Evolutionary conservation across 2,888 invertebrate genomes (phyloP).

Genomic region (Heliconius ethilla): DNA sequence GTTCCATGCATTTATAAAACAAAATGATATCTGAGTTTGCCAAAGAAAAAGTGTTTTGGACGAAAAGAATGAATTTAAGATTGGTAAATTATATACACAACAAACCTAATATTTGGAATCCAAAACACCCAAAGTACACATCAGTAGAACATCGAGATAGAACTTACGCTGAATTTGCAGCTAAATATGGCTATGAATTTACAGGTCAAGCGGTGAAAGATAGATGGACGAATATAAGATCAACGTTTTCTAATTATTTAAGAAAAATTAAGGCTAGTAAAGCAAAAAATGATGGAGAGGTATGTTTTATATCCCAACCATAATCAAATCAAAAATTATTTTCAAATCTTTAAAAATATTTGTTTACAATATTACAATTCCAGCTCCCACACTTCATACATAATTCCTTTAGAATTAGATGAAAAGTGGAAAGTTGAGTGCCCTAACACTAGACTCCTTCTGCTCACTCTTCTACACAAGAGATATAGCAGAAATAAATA

Average conservation of each 20-base stretch:
- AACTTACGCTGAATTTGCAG: slow-evolving; percentile 71
- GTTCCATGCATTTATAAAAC: slow-evolving; percentile 6
- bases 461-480: too few relatives aligned
- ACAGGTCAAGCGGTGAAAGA: slow-evolving; percentile 75
- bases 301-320: slow-evolving; percentile 41
- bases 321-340: too few relatives aligned
- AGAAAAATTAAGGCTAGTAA: slow-evolving; percentile 65
- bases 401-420: too few relatives aligned
- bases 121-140: slow-evolving; percentile 72
- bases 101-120: slow-evolving; percentile 73
- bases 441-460: too few relatives aligned
- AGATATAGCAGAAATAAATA: too few relatives aligned
- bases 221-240: slow-evolving; percentile 76
- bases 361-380: too few relatives aligned
- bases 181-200: slow-evolving; percentile 68
- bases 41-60: slow-evolving; percentile 77
- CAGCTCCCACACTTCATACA: too few relatives aligned
- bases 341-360: too few relatives aligned
- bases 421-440: too few relatives aligned
- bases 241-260: slow-evolving; percentile 71
- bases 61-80: slow-evolving; percentile 72
- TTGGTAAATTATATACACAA: slow-evolving; percentile 70
- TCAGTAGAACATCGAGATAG: slow-evolving; percentile 64
- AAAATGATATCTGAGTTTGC: slow-evolving; percentile 70
- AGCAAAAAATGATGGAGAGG: slow-evolving; percentile 55